These are phyloP conservation scores for Maconellicoccus hirsutus DNA, from an alignment of 1,140 invertebrate species.

Conservation along the genomic window DNA sequence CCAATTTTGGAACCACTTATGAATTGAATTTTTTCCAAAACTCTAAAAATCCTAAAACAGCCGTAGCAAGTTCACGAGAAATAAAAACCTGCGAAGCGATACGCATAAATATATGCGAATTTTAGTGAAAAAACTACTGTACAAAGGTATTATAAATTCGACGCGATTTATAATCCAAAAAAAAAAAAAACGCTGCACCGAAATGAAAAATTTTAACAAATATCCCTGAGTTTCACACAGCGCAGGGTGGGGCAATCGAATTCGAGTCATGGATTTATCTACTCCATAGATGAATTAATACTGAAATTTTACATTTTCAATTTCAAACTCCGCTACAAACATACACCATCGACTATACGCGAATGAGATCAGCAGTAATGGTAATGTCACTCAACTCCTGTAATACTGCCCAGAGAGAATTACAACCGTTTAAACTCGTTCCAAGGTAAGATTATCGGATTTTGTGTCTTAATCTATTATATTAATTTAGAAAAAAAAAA, in stretches of 20 bases:
- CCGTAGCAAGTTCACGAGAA: too few relatives aligned
- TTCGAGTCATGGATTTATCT: not conserved
- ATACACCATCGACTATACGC: not conserved
- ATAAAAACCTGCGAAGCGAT: too few relatives aligned
- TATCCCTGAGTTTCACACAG: not conserved
- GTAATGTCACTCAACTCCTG: not conserved
- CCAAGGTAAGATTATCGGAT: not conserved
- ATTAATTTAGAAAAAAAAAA: too few relatives aligned
- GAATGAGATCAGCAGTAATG: not conserved
- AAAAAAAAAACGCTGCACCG: not conserved
- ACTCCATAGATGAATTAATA: not conserved
- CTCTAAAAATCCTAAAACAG: too few relatives aligned
- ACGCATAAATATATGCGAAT: too few relatives aligned
- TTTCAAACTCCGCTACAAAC: not conserved
- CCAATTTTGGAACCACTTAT: too few relatives aligned
- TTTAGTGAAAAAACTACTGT: too few relatives aligned
- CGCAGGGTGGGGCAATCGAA: not conserved
- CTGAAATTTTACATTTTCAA: not conserved
- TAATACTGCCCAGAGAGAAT: constrained; percentile 7
- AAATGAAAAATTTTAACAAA: not conserved
- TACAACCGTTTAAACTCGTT: not conserved
- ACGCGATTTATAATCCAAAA: too few relatives aligned
- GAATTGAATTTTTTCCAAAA: too few relatives aligned
- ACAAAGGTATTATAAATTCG: not conserved
- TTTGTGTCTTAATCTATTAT: not conserved